Percentiles rank a stretch among this genome's conserved stretches.
These are phyloP conservation scores for Nyctibius bracteatus DNA, from an alignment of 2,113 vertebrate genomes.

Conservation along the genomic window DNA sequence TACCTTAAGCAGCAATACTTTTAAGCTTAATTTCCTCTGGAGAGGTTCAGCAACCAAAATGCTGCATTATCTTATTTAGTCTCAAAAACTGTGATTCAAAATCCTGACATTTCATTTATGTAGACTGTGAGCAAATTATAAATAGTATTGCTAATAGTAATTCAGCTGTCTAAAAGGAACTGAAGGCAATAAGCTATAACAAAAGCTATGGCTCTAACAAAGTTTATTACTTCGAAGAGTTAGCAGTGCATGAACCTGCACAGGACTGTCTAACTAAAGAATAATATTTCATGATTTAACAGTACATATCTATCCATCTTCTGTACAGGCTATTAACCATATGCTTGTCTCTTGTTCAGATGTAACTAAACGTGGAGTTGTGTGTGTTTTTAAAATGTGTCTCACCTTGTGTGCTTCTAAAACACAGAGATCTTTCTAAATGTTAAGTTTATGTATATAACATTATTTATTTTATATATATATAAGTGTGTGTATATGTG, in stretches of 20 bases:
- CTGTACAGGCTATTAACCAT: neutral
- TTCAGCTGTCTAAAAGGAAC: neutral
- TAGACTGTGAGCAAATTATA: neutral
- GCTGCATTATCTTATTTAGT: neutral
- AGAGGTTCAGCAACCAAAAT: neutral
- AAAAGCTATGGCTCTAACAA: neutral
- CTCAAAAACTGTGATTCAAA: neutral
- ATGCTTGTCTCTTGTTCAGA: neutral
- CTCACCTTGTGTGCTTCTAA: neutral
- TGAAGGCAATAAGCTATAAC: neutral
- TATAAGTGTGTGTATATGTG: neutral
- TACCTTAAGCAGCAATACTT: neutral
- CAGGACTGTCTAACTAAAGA: neutral
- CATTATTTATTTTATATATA: neutral
- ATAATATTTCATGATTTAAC: neutral
- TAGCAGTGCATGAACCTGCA: neutral
- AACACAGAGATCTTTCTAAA: neutral
- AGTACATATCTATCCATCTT: neutral
- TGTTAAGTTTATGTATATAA: neutral
- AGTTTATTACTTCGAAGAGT: neutral
- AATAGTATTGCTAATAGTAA: neutral
- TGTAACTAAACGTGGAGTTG: neutral
- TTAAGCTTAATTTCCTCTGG: neutral
- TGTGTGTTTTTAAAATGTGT: neutral
- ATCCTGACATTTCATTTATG: neutral